These are phyloP conservation scores for Aphelinus atriplicis DNA, from an alignment of 1,140 invertebrate species.

Conservation along the genomic window DNA sequence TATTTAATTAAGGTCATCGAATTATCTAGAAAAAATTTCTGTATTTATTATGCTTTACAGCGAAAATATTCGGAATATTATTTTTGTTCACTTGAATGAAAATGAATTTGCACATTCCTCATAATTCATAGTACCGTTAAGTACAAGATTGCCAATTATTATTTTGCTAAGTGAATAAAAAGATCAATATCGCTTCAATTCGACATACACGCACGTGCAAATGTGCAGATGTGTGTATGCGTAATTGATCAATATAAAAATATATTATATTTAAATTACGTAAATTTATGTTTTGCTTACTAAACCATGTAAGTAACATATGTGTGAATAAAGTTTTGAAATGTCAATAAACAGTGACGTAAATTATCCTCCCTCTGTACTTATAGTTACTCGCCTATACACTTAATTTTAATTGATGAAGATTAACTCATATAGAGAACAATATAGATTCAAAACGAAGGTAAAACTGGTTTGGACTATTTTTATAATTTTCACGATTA, in stretches of 20 bases:
- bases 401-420: too few species aligned
- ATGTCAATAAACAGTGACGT: conserved; percentile 53
- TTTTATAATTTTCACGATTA: too few species aligned
- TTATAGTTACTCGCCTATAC: too few species aligned
- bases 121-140: conserved; percentile 55
- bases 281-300: conserved; percentile 65
- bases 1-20: background rate
- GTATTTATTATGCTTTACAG: conserved; percentile 24
- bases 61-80: conserved; percentile 15
- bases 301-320: conserved; percentile 65
- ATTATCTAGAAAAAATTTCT: conserved; percentile 18
- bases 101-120: conserved; percentile 63
- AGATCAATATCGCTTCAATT: conserved; percentile 29
- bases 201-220: conserved; percentile 28
- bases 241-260: conserved; percentile 41
- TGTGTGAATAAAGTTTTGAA: conserved; percentile 68
- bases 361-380: conserved; percentile 48
- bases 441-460: too few species aligned
- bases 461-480: too few species aligned
- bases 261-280: conserved; percentile 55
- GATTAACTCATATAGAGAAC: too few species aligned
- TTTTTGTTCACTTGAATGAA: conserved; percentile 43
- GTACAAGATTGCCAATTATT: conserved; percentile 64
- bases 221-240: conserved; percentile 27
- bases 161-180: conserved; percentile 45